phyloP scores from a whole-genome alignment of 2,888 invertebrate species.

The Calliphora vomitoria region DNA sequence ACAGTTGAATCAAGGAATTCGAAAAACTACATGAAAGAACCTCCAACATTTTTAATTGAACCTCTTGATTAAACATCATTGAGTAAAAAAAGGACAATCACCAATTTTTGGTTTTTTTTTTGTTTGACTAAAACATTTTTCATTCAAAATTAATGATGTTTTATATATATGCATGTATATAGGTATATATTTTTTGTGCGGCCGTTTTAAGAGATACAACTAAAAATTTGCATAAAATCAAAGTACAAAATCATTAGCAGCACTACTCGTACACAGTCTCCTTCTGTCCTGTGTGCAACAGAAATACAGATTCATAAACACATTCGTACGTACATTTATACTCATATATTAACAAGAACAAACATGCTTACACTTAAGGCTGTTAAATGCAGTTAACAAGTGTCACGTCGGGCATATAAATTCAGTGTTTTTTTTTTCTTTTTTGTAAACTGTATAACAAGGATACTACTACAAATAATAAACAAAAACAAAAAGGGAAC shows the following conservation, averaged over 20 bases:
- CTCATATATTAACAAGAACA: conserved; percentile 55
- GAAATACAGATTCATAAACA: conserved; percentile 26
- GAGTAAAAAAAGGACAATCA: conserved; percentile 34
- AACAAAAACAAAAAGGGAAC: conserved; percentile 48
- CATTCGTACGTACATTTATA: conserved; percentile 17
- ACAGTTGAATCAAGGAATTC: background rate
- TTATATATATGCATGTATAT: background rate
- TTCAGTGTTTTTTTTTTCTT: conserved; percentile 70
- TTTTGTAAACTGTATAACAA: conserved; percentile 71
- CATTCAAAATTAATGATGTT: conserved; percentile 69
- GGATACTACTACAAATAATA: conserved; percentile 61
- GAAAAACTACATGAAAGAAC: background rate
- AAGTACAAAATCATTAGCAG: conserved; percentile 71
- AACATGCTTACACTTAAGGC: conserved; percentile 72
- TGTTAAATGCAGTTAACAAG: conserved; percentile 79
- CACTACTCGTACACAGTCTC: conserved; percentile 5
- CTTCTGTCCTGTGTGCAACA: conserved; percentile 47
- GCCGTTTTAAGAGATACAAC: conserved; percentile 55
- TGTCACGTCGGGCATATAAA: conserved; percentile 82
- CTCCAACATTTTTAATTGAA: conserved; percentile 60
- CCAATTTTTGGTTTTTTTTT: conserved; percentile 16
- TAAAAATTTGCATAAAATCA: conserved; percentile 77
- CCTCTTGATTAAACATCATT: conserved; percentile 54
- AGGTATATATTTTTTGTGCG: conserved; percentile 23
- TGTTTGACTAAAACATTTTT: conserved; percentile 46